Conservation (phyloP, 30 jellyfish, hydroid and myxozoan genomes). For the Mastigias papua region DNA sequence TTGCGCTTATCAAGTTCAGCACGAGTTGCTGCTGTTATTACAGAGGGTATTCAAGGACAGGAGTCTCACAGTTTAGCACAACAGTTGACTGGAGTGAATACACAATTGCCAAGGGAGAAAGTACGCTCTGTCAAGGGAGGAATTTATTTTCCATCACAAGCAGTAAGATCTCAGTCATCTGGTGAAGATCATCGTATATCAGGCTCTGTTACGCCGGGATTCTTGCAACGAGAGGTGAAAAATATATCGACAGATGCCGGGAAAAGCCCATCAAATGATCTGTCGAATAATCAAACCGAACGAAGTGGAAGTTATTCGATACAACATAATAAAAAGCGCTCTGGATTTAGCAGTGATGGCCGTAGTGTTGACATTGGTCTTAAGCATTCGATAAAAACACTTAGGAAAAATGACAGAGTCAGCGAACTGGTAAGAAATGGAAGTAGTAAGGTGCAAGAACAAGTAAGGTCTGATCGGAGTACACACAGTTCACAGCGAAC, state of each 20-base stretch:
- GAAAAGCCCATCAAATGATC: constrained; percentile 56
- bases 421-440: constrained; percentile 14
- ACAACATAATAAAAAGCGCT: constrained; percentile 15
- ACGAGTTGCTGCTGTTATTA: constrained; percentile 61
- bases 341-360: constrained; percentile 8
- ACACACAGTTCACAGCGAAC: constrained; percentile 43
- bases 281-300: constrained; percentile 15
- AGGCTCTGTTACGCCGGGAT: constrained; percentile 16
- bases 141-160: constrained; percentile 45
- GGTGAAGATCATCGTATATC: constrained; percentile 17
- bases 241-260: constrained; percentile 56
- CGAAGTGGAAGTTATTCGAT: constrained; percentile 35
- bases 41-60: constrained; percentile 52
- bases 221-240: constrained; percentile 19
- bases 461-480: constrained; percentile 45
- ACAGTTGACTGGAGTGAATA: constrained; percentile 71
- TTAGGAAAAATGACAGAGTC: constrained; percentile 42
- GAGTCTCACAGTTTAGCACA: constrained; percentile 50
- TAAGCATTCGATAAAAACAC: neutral
- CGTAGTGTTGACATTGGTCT: constrained; percentile 10
- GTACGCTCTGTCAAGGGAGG: constrained; percentile 62
- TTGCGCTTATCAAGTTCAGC: constrained; percentile 55
- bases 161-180: constrained; percentile 36
- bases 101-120: constrained; percentile 74
- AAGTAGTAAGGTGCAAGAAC: constrained; percentile 26